Evolutionary conservation across 2,888 invertebrate genomes (phyloP), one percentile per base, ranked within the genome.

Genomic region (Caenorhabditis sp.): DNA sequence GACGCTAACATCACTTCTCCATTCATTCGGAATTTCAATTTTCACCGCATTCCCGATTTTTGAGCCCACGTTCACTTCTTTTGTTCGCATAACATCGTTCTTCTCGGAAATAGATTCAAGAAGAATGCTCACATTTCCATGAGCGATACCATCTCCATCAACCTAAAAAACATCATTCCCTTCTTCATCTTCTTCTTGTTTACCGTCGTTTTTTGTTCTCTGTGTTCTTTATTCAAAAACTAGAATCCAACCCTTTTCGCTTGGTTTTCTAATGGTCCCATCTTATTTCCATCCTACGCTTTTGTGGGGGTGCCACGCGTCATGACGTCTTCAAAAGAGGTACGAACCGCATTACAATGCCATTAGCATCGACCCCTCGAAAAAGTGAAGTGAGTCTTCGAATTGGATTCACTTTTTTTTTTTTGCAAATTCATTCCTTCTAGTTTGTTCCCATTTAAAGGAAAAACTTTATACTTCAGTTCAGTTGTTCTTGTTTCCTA

Each of bases 1-100:
- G 47, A 82, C 82, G 66, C 58, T 66, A 44, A 61, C 68, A 41
- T 31, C 64, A 22, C 47, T 51, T n/a, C 56, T 41, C 82, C 82
- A 82, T 63, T 82, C 75, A 19, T 82, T 59, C 22, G 82, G 73
- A 68, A 82, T 75, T 35, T 63, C 77, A 68, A 82, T 76, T 74
- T 74, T 63, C 24, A 82, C 35, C 19, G 69, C 69, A 1, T 79
- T 74, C 35, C 79, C 75, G 61, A 82, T 76, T 82, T 69, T 73
- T 31, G 81, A 70, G 63, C 47, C 69, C 41, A 74, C 61, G 74
- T 68, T 69, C 56, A 75, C 63, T 70, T 81, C 75, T 63, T 81
- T 75, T 64, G 74, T 69, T 56, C 58, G 68, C 54, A 69, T 74
- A 44, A 44, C 54, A 41, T 26, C n/a, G 6, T 61, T 64, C 0